Evolutionary conservation across 2,888 invertebrate species (phyloP), one percentile per base, ranked within the genome.

Genomic region (Campoplex nolae): DNA sequence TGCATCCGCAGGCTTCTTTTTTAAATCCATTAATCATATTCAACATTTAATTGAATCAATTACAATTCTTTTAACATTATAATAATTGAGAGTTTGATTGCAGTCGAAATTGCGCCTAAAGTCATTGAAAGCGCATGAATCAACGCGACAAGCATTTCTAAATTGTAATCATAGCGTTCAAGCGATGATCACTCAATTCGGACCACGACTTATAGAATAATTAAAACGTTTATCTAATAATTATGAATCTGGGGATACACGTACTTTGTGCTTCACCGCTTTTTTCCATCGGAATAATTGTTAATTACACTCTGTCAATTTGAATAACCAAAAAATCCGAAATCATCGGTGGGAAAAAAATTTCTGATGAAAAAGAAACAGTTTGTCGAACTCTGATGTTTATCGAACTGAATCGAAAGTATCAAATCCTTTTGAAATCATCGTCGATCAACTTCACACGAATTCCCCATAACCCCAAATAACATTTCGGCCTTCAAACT

Each of bases 1-100:
- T 76, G 67, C 88, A 89, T 32, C 88, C 88, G 73, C 88, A 89
- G 32, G 62, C 77, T 51, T 79, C 87, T 87, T 86, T 32, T 28
- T 45, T 62, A 3, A 54, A 67, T 54, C 2, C 11, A 45, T 62
- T 9, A 35, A 76, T 32, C 2, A 82, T 58, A 38, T 76, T 54
- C 16, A 35, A 3, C 23, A 35, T 51, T 70, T 23, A 32, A 51
- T 56, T 18, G 7, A 32, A 71, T 1, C 28, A 48, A 71, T 56
- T 54, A 9, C 23, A 71, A 71, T 16, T 16, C 1, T n/a, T 70
- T 3, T 6, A 38, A 4, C 3, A 56, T 28, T 28, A 58, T 58
- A 11, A 58, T 2, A 28, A 28, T 58, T 58, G 9, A 58, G 9
- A 58, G 11, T 58, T 11, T 13, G 13, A 3, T 28, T 13, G 13